Evolutionary conservation across 2,888 invertebrate genomes (phyloP).

Genomic region (Schizaphis graminum): DNA sequence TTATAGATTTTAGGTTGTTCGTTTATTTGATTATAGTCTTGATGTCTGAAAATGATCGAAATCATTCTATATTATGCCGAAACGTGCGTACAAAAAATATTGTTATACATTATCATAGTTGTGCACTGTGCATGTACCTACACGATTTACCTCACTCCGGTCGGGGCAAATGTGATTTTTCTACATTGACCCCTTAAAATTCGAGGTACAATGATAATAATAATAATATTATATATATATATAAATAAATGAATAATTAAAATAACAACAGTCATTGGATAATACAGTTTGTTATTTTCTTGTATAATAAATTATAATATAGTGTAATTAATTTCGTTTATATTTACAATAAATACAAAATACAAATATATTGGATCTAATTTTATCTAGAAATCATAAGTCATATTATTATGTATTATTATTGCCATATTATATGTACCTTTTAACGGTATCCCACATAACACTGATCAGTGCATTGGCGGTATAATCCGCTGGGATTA

Average conservation of each 20-base stretch:
- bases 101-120: neutral
- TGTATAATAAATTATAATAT: no score
- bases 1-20: neutral
- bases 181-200: no score
- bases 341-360: no score
- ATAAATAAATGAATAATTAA: no score
- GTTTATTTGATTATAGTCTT: neutral
- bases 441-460: constrained; percentile 77
- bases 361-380: no score
- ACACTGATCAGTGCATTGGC: constrained; percentile 87
- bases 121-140: neutral
- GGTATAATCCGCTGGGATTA: constrained; percentile 94
- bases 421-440: neutral
- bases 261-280: no score
- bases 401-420: neutral
- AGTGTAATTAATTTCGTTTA: no score
- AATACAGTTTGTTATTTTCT: no score
- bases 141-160: neutral
- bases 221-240: no score
- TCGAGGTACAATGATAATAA: no score
- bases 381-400: no score
- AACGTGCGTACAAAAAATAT: neutral
- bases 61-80: neutral
- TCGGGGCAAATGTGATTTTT: no score
- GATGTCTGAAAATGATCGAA: neutral